phyloP scores from a whole-genome alignment of 2,888 invertebrate genomes.

The Tortricodes alternella region DNA sequence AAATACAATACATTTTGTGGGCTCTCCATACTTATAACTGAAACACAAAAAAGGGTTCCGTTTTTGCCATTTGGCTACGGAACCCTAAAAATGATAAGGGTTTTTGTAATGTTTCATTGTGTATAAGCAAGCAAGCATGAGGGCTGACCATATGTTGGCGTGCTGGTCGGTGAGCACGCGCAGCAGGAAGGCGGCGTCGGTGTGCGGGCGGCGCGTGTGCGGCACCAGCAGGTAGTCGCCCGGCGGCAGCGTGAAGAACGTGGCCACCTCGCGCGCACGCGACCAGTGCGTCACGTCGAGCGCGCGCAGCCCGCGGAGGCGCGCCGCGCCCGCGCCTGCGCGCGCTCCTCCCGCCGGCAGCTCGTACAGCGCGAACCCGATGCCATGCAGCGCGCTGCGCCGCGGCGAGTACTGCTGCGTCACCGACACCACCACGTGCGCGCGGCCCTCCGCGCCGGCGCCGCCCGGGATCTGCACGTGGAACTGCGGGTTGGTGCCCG shows the following conservation, averaged over 20 bases:
- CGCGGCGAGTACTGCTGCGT: slow-evolving; percentile 84
- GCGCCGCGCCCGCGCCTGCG: slow-evolving; percentile 64
- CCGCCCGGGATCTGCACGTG: slow-evolving; percentile 86
- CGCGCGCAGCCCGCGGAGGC: slow-evolving; percentile 62
- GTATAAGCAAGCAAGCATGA: not conserved
- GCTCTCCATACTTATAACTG: too few species aligned
- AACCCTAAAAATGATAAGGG: too few species aligned
- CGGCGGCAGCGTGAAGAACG: slow-evolving; percentile 88
- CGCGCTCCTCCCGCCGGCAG: slow-evolving; percentile 83
- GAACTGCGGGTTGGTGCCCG: slow-evolving; percentile 87
- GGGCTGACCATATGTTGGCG: slow-evolving; percentile 86
- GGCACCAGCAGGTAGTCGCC: slow-evolving; percentile 89
- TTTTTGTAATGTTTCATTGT: not conserved
- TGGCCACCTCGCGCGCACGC: slow-evolving; percentile 86
- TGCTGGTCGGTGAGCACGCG: slow-evolving; percentile 88
- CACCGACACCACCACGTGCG: slow-evolving; percentile 88
- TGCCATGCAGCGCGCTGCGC: slow-evolving; percentile 81
- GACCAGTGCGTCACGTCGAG: slow-evolving; percentile 85
- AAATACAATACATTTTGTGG: too few species aligned
- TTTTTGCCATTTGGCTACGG: too few species aligned
- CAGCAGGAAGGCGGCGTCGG: slow-evolving; percentile 87
- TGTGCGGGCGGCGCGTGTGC: slow-evolving; percentile 86
- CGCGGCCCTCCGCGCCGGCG: slow-evolving; percentile 65
- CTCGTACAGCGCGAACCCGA: slow-evolving; percentile 88
- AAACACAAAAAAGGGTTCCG: too few species aligned